Evolutionary conservation across 1,140 invertebrate genomes (phyloP).

Genomic region (Capitella teleta): DNA sequence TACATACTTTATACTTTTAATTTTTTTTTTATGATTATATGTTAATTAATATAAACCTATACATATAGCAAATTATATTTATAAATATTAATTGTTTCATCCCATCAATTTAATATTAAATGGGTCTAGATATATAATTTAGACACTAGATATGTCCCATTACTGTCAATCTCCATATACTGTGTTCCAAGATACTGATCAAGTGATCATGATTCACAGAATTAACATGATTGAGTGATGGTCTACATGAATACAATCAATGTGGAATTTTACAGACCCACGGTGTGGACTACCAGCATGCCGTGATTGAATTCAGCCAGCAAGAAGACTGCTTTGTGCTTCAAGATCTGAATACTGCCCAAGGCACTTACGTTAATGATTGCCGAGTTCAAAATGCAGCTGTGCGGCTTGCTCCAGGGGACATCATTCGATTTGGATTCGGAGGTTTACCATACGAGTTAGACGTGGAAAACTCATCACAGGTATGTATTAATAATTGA

Average conservation of each 20-base stretch:
- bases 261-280: constrained; percentile 8
- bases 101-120: too few species aligned
- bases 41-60: too few species aligned
- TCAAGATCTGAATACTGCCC: constrained; percentile 38
- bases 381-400: constrained; percentile 40
- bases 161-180: too few species aligned
- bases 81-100: too few species aligned
- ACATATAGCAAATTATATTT: too few species aligned
- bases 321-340: constrained; percentile 38
- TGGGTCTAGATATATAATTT: too few species aligned
- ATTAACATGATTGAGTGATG: too few species aligned
- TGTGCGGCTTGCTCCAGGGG: constrained; percentile 35
- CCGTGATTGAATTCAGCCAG: constrained; percentile 37
- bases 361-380: constrained; percentile 42
- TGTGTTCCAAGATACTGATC: too few species aligned
- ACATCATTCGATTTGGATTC: constrained; percentile 37
- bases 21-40: not conserved
- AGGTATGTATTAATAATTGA: not conserved
- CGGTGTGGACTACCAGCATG: constrained; percentile 36
- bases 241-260: too few species aligned
- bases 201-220: too few species aligned
- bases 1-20: too few species aligned
- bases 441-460: constrained; percentile 29
- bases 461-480: not conserved
- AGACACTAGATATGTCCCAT: too few species aligned